Evolutionary conservation across 2,888 invertebrate genomes (phyloP), one percentile per base, ranked within the genome.

Genomic region (Plagodis dolabraria): DNA sequence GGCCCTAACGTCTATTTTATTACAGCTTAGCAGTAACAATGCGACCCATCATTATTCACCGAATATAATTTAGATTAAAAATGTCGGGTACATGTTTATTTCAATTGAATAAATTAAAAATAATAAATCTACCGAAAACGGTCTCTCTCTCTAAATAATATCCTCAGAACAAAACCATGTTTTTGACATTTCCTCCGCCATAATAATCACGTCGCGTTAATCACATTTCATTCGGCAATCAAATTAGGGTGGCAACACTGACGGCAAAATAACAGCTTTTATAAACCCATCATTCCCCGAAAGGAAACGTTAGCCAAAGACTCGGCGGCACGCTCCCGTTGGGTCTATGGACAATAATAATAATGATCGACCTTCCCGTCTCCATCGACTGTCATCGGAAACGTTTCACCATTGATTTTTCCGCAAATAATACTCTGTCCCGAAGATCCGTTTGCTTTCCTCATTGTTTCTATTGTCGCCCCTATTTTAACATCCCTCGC

Each of bases 341-440:
- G 75, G 80, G 71, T 63, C 71, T 74, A 76, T 77, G 82, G 82
- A 82, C 83, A 78, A 80, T 86, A 88, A 89, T 89, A 91, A 92
- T 89, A 89, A 89, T 85, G 84, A 87, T 86, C 84, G 73, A 76
- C 81, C 85, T 88, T 89, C 87, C 89, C 86, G 85, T 82, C 83
- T 79, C 80, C 80, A 75, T 75, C 67, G 65, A 65, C 76, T 78
- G 76, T 79, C 78, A 82, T 83, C 87, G 92, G 92, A 90, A 90
- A 75, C 85, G 69, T 82, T 86, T 83, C 80, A 72, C 86, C 89
- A 90, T 92, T 89, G 89, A 91, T 92, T 92, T 91, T 90, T 91
- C 92, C 91, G 87, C 86, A 90, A 89, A 90, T 88, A 88, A 86
- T 87, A 82, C 74, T 79, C 71, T 80, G 79, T 80, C 34, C 79